Evolutionary conservation across 92 coral and sea anemone genomes (phyloP).

Genomic region (Zoanthus sociatus): DNA sequence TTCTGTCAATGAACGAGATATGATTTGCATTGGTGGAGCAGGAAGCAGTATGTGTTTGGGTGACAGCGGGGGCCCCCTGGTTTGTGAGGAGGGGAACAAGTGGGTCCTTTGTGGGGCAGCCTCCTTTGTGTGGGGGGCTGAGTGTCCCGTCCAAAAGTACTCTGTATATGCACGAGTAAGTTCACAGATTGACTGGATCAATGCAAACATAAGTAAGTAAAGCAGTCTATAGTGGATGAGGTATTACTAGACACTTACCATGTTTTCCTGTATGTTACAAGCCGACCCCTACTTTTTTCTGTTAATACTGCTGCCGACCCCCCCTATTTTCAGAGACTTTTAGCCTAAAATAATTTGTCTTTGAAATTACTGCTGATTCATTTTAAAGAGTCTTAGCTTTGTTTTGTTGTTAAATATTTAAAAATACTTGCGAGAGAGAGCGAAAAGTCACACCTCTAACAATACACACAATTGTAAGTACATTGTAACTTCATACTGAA

Average conservation of each 20-base stretch:
- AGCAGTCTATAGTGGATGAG: neutral
- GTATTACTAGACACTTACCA: neutral
- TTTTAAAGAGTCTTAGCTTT: too few species aligned
- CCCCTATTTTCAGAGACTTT: too few species aligned
- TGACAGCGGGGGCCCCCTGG: slow-evolving; percentile 44
- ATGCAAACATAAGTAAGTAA: slow-evolving; percentile 7
- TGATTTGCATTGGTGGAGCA: slow-evolving; percentile 40
- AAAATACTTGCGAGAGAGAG: too few species aligned
- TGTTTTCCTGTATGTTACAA: too few species aligned
- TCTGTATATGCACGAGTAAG: slow-evolving; percentile 41
- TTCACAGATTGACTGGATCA: slow-evolving; percentile 44
- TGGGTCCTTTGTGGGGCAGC: slow-evolving; percentile 43
- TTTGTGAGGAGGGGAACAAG: slow-evolving; percentile 23
- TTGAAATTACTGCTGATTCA: too few species aligned
- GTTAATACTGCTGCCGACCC: too few species aligned
- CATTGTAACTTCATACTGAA: too few species aligned
- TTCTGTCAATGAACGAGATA: slow-evolving; percentile 18
- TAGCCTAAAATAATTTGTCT: too few species aligned
- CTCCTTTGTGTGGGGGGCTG: slow-evolving; percentile 31
- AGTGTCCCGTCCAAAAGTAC: slow-evolving; percentile 20
- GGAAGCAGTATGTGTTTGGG: slow-evolving; percentile 44
- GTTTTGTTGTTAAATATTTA: too few species aligned
- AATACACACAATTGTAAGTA: too few species aligned
- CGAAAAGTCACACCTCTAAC: too few species aligned
- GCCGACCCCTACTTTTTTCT: too few species aligned